Evolutionary conservation across 2,113 vertebrate genomes (phyloP).

Genomic region (Entomyzon cyanotis): DNA sequence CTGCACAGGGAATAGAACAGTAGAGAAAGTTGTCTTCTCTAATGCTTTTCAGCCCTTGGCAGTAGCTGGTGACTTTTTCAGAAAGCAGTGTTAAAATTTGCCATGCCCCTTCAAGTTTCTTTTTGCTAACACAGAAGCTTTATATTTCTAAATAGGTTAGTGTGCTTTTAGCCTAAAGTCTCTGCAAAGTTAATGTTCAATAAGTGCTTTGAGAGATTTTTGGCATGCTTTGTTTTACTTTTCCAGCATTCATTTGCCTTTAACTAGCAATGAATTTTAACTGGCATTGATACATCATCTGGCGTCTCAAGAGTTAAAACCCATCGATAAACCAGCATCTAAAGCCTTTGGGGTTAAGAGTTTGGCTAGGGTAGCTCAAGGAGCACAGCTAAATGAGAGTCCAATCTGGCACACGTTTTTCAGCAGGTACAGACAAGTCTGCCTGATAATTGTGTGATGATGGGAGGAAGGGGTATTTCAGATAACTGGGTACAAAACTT

Average conservation of each 20-base stretch:
- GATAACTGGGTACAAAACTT: not conserved
- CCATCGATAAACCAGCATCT: not conserved
- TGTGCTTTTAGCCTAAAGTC: not conserved
- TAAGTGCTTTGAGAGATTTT: not conserved
- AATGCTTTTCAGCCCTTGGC: not conserved
- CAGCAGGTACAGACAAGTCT: not conserved
- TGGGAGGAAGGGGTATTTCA: not conserved
- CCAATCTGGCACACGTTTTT: not conserved
- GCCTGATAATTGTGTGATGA: accelerated
- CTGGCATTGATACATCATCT: not conserved
- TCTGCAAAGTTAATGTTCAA: not conserved
- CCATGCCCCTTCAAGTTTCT: not conserved
- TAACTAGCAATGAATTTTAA: not conserved
- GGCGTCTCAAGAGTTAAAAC: not conserved
- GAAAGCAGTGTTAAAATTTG: not conserved
- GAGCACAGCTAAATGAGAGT: not conserved
- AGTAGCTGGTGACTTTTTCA: not conserved
- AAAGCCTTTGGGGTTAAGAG: not conserved
- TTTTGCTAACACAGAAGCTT: not conserved
- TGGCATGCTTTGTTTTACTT: not conserved
- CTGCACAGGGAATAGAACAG: accelerated
- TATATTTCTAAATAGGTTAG: not conserved
- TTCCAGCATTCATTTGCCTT: not conserved
- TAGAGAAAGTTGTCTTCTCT: not conserved
- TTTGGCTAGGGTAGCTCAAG: not conserved